These are phyloP conservation scores for Brachirus orientalis DNA, from an alignment of 2,113 vertebrate genomes.

Conservation along the genomic window DNA sequence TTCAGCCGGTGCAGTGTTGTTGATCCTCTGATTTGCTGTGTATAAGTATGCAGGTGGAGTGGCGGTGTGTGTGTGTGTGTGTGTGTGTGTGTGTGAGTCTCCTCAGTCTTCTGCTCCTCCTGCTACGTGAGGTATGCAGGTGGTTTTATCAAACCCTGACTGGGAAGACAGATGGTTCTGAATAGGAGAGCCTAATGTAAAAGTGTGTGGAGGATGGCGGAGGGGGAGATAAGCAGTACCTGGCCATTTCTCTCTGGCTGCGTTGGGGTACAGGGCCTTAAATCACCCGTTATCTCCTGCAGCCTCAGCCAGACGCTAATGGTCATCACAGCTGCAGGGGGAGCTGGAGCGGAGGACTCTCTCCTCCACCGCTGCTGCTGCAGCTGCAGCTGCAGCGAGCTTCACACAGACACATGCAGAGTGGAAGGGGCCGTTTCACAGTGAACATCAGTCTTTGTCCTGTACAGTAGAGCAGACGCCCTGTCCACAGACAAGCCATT, in stretches of 20 bases:
- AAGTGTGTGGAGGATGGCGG: slow-evolving; percentile 79
- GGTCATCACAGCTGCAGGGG: slow-evolving; percentile 74
- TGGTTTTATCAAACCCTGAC: slow-evolving; percentile 79
- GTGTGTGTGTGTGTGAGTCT: slow-evolving; percentile 18
- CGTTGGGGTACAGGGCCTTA: slow-evolving; percentile 74
- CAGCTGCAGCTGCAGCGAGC: slow-evolving; percentile 15
- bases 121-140: slow-evolving; percentile 55
- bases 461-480: slow-evolving; percentile 13
- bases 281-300: slow-evolving; percentile 85
- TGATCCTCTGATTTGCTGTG: slow-evolving; percentile 47
- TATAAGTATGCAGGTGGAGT: slow-evolving; percentile 66
- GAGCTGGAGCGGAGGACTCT: background rate
- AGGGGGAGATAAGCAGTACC: slow-evolving; percentile 77
- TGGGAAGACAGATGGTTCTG: slow-evolving; percentile 81
- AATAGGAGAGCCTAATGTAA: slow-evolving; percentile 80
- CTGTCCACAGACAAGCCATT: slow-evolving; percentile 29
- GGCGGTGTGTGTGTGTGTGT: background rate
- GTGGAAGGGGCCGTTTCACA: slow-evolving; percentile 10
- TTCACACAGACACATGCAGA: slow-evolving; percentile 27
- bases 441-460: slow-evolving; percentile 50
- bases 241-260: slow-evolving; percentile 73
- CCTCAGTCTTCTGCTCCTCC: slow-evolving; percentile 45
- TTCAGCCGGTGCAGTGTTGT: slow-evolving; percentile 50
- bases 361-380: slow-evolving; percentile 12
- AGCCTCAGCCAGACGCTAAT: slow-evolving; percentile 82